Conservation (phyloP, 2,888 invertebrate genomes). For the Epistrophella euchroma region DNA sequence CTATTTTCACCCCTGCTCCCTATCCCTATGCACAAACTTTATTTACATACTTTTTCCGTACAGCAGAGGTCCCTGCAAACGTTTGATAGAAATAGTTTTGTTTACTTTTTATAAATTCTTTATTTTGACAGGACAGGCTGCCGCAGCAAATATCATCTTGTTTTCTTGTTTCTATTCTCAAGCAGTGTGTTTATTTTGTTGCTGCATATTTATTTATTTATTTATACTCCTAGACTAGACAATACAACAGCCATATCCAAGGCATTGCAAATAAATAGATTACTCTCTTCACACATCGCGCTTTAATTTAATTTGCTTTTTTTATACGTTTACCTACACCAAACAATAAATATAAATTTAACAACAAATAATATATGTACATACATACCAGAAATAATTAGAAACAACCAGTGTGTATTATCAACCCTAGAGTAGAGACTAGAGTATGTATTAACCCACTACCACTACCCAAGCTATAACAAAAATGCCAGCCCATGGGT, state of each 20-base stretch:
- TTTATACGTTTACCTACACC: background rate
- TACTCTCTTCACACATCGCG: background rate
- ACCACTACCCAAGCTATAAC: background rate
- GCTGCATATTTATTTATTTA: conserved; percentile 26
- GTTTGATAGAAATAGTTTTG: background rate
- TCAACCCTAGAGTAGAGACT: background rate
- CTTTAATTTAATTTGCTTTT: background rate
- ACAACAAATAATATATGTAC: background rate
- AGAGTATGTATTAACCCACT: background rate
- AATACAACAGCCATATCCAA: background rate
- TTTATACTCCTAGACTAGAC: too few relatives aligned
- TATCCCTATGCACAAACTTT: background rate
- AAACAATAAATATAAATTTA: background rate
- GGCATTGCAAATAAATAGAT: conserved; percentile 2
- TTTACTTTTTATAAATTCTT: conserved; percentile 1
- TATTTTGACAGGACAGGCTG: conserved; percentile 25
- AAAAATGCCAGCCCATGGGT: conserved; percentile 6
- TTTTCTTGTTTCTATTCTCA: background rate
- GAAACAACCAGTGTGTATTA: background rate
- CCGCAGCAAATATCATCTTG: background rate
- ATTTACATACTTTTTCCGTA: too few relatives aligned
- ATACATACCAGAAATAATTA: background rate
- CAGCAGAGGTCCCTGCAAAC: background rate
- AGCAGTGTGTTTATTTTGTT: conserved; percentile 21
- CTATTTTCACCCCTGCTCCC: background rate